phyloP scores from a whole-genome alignment of 2,888 invertebrate species.

The Julus scanicus region DNA sequence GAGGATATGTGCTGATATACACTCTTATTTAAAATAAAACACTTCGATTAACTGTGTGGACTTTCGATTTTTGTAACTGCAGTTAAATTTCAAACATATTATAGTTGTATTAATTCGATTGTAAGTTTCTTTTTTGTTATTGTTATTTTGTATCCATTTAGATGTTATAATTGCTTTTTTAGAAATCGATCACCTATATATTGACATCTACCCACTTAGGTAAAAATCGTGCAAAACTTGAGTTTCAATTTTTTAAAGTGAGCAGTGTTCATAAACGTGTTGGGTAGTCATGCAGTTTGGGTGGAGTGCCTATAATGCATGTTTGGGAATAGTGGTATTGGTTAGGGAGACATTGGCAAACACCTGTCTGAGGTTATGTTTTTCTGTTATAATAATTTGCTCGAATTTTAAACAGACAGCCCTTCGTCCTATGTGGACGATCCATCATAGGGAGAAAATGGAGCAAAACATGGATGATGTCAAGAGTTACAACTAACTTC shows the following conservation, averaged over 20 bases:
- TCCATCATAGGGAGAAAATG: not conserved
- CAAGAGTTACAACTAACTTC: conserved; percentile 18
- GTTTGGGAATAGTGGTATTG: not conserved
- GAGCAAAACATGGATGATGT: conserved; percentile 39
- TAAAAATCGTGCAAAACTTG: not conserved
- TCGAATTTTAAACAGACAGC: conserved; percentile 16
- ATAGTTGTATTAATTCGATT: no score
- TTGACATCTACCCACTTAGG: not conserved
- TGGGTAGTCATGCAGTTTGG: not conserved
- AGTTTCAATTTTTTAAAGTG: not conserved
- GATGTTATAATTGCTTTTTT: not conserved
- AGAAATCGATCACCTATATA: not conserved
- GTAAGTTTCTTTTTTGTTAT: no score
- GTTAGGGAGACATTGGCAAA: conserved; percentile 15
- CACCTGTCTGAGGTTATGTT: conserved; percentile 36
- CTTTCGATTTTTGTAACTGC: no score
- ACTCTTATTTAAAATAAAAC: no score
- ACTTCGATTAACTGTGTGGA: no score
- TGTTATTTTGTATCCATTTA: not conserved
- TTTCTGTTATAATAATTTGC: conserved; percentile 38
- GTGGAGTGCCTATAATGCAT: not conserved
- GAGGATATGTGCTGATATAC: no score
- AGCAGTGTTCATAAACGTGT: not conserved
- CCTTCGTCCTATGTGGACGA: not conserved
- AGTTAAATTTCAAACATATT: no score